A percentile compares a stretch with the other conserved stretches of the same genome.
These are phyloP conservation scores for Alexandromys fortis DNA, from an alignment of 2,113 vertebrate genomes.

Conservation along the genomic window DNA sequence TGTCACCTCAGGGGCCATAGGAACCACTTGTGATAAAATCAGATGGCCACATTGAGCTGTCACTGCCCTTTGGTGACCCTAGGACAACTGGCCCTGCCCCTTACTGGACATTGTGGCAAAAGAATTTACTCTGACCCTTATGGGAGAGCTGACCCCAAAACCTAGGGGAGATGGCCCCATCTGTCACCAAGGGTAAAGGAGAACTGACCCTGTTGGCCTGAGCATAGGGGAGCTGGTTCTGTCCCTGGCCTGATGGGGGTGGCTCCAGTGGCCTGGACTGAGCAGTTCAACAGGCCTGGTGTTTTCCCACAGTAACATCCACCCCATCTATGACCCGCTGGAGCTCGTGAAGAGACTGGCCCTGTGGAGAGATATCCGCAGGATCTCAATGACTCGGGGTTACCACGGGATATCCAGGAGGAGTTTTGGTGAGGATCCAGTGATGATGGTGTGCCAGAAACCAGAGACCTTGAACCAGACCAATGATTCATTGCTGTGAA, in stretches of 20 bases:
- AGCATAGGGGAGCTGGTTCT: not conserved
- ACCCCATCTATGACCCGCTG: not conserved
- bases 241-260: not conserved
- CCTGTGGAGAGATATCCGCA: not conserved
- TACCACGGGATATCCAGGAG: not conserved
- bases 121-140: not conserved
- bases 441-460: not conserved
- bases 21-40: not conserved
- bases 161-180: not conserved
- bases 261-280: not conserved
- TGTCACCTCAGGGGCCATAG: not conserved
- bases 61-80: not conserved
- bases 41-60: not conserved
- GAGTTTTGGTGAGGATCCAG: not conserved
- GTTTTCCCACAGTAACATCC: not conserved
- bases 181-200: not conserved
- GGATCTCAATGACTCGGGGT: not conserved
- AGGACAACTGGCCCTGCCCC: not conserved
- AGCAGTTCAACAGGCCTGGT: not conserved
- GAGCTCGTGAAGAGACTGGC: not conserved
- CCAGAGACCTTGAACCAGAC: not conserved
- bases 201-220: not conserved
- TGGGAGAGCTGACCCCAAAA: not conserved
- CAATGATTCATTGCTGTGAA: not conserved
- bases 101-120: not conserved